Evolutionary conservation across 37 sponge, comb jelly and placozoan species (phyloP), one percentile per base, ranked within the genome.

Genomic region (Spongia lamella): DNA sequence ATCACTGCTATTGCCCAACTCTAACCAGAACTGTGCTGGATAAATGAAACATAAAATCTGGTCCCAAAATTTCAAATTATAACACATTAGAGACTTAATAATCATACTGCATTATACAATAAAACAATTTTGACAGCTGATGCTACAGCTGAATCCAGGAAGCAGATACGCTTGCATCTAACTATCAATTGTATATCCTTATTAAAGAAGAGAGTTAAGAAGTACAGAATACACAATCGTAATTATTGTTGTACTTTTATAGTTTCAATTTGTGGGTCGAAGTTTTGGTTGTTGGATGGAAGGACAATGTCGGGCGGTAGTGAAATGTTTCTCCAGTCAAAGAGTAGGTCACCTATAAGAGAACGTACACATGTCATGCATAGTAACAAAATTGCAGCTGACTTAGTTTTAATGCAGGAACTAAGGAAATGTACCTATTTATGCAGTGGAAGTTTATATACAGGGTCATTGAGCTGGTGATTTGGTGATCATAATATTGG

Each of bases 251-350:
- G 75, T 21, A 24, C 17, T 2, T 15, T 15, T 16, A 92, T 76
- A 24, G 83, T 51, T 19, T 92, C 85, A 19, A 84, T 62, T 17
- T 87, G 34, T 24, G 92, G 92, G 19, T 52, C 66, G 61, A 92
- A 92, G 16, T 27, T 3, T 7, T 89, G 80, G 38, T 89, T 80
- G n/a, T 82, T 63, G 27, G 63, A 25, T 40, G 80, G 67, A 51
- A 90, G 86, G 20, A 93, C 68, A 27, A 93, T 61, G 60, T 93
- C 94, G 2, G 94, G 94, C 9, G 94, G 88, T 3, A 63, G 68
- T 31, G 60, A 19, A 27, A 80, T 76, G 24, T 84, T 57, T 11
- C 43, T 75, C 26, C 70, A 81, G 40, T 90, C 84, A 73, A 93
- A 93, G 14, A 93, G 58, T 0, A 93, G 77, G 63, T 93, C 92